phyloP scores from a whole-genome alignment of 2,113 vertebrate genomes.

The Muntiacus reevesi region DNA sequence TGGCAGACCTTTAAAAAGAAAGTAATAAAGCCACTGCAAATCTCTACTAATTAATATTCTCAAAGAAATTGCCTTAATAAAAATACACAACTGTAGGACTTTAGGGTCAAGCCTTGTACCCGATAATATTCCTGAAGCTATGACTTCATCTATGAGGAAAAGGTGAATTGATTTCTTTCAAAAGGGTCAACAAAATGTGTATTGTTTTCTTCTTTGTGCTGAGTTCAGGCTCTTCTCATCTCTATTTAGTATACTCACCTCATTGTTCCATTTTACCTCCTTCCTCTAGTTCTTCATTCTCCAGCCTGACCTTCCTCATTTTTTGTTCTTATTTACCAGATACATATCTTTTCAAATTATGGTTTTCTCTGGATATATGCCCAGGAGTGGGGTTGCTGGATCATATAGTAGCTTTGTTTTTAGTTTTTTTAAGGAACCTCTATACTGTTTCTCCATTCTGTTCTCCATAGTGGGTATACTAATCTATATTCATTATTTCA shows the following conservation, averaged over 20 bases:
- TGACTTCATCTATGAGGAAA: not conserved
- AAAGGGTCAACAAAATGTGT: not conserved
- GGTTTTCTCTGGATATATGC: not conserved
- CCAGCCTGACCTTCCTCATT: not conserved
- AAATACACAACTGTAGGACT: not conserved
- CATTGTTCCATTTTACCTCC: not conserved
- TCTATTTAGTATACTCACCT: not conserved
- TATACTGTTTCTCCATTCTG: not conserved
- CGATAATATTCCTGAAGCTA: not conserved
- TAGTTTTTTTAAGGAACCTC: not conserved
- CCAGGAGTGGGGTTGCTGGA: not conserved
- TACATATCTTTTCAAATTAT: not conserved
- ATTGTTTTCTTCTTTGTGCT: not conserved
- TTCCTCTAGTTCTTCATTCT: not conserved
- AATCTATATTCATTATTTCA: not conserved
- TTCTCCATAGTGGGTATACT: not conserved
- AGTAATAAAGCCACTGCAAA: not conserved
- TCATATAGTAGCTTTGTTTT: not conserved
- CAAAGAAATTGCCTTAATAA: not conserved
- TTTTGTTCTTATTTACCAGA: not conserved
- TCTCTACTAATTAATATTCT: not conserved
- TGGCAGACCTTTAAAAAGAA: not conserved
- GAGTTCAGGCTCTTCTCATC: not conserved
- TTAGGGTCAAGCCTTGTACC: not conserved
- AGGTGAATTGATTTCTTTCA: not conserved